Percentiles rank a stretch among this genome's conserved stretches.
These are phyloP conservation scores for Lucifuga dentata DNA, from an alignment of 2,113 vertebrate species.

Conservation along the genomic window DNA sequence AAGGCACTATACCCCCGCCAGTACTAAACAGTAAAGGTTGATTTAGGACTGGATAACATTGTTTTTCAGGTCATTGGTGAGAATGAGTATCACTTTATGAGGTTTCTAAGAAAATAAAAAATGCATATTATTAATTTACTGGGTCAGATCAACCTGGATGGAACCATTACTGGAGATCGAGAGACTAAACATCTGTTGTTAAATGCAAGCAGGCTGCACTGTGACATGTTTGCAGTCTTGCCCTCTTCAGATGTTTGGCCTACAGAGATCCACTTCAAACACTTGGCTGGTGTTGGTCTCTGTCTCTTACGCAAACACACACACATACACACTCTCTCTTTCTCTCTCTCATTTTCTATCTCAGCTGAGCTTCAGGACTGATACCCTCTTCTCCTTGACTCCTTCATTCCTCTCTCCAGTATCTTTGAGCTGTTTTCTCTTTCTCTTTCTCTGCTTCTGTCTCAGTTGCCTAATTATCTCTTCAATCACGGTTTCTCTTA, in stretches of 20 bases:
- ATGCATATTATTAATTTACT: slow-evolving; percentile 84
- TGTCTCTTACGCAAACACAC: slow-evolving; percentile 36
- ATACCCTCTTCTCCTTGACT: slow-evolving; percentile 87
- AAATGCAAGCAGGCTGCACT: slow-evolving; percentile 90
- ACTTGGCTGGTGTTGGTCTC: slow-evolving; percentile 82
- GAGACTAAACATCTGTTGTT: slow-evolving; percentile 98
- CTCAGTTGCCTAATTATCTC: slow-evolving; percentile 1
- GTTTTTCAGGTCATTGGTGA: slow-evolving; percentile 5
- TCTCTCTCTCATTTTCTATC: slow-evolving; percentile 66
- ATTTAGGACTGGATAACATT: slow-evolving; percentile 4
- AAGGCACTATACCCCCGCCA: slow-evolving; percentile 12
- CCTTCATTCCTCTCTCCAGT: slow-evolving; percentile 72
- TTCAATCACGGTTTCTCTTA: not conserved
- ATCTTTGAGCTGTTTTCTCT: slow-evolving; percentile 34
- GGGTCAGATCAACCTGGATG: slow-evolving; percentile 96
- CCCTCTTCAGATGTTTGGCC: slow-evolving; percentile 93
- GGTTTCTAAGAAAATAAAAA: slow-evolving; percentile 42
- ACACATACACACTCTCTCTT: slow-evolving; percentile 46
- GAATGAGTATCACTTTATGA: slow-evolving; percentile 37
- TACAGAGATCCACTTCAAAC: slow-evolving; percentile 90
- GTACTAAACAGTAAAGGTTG: slow-evolving; percentile 6
- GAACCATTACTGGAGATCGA: slow-evolving; percentile 89
- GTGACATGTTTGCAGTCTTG: slow-evolving; percentile 92
- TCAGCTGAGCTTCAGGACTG: slow-evolving; percentile 83
- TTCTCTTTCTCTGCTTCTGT: slow-evolving; percentile 16